Conservation (phyloP, 2,797 vertebrate genomes). For the Morus bassanus region DNA sequence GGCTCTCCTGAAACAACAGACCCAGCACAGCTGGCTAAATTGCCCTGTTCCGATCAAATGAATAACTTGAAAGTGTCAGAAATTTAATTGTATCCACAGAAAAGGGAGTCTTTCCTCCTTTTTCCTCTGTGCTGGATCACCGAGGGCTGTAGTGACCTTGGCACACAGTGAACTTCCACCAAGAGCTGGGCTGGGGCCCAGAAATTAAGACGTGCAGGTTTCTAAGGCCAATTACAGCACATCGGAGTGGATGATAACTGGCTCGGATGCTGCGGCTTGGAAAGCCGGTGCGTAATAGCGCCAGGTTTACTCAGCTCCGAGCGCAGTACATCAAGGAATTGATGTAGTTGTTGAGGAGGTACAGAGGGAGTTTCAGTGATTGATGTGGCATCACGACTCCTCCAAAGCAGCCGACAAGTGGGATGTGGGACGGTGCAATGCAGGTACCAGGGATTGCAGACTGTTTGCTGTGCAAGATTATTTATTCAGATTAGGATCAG, state of each 20-base stretch:
- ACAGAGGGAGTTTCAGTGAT: neutral
- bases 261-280: neutral
- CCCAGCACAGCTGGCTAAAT: neutral
- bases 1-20: neutral
- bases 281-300: neutral
- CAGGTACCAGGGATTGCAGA: neutral
- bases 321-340: neutral
- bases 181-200: neutral
- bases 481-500: slow-evolving; percentile 10
- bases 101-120: neutral
- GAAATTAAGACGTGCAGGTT: neutral
- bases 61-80: neutral
- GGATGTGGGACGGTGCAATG: neutral
- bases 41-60: neutral
- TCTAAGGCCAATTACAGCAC: neutral
- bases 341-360: neutral
- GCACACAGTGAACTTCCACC: neutral
- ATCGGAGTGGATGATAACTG: neutral
- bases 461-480: neutral
- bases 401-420: neutral
- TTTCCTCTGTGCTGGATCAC: neutral
- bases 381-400: neutral
- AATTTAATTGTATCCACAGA: neutral
- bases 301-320: neutral
- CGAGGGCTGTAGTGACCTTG: neutral